A percentile compares a stretch with the other conserved stretches of the same genome.
Conservation (phyloP, 2,888 invertebrate species). For the Psylliodes chrysocephalus region DNA sequence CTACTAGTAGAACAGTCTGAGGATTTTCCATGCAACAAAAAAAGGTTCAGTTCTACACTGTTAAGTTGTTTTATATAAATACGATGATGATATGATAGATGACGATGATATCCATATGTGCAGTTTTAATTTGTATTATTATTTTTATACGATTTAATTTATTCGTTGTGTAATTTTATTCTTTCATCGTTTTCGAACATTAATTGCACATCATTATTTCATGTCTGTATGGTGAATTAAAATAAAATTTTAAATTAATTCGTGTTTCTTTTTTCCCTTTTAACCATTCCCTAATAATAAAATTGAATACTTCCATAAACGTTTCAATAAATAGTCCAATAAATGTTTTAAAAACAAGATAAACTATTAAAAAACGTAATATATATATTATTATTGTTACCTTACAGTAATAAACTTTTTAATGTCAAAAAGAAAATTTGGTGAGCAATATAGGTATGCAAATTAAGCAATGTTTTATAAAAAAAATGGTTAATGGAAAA, state of each 20-base stretch:
- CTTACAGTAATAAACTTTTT: too few species aligned
- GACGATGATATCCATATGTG: slow-evolving; percentile 54
- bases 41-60: slow-evolving; percentile 58
- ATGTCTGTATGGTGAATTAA: slow-evolving; percentile 66
- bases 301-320: too few species aligned
- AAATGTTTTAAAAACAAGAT: too few species aligned
- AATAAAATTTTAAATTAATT: slow-evolving; percentile 60
- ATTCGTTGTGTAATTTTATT: slow-evolving; percentile 54
- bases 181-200: slow-evolving; percentile 51
- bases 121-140: slow-evolving; percentile 53
- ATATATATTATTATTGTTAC: too few species aligned
- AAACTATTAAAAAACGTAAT: too few species aligned
- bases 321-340: too few species aligned
- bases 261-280: slow-evolving; percentile 5
- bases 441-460: too few species aligned
- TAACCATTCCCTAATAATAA: too few species aligned
- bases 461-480: too few species aligned
- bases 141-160: slow-evolving; percentile 55
- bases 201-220: slow-evolving; percentile 64
- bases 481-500: too few species aligned
- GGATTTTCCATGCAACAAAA: slow-evolving; percentile 56
- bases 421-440: too few species aligned
- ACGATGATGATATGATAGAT: too few species aligned
- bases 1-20: slow-evolving; percentile 62
- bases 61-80: slow-evolving; percentile 49